phyloP scores from a whole-genome alignment of 2,113 vertebrate species.

The Carollia perspicillata region DNA sequence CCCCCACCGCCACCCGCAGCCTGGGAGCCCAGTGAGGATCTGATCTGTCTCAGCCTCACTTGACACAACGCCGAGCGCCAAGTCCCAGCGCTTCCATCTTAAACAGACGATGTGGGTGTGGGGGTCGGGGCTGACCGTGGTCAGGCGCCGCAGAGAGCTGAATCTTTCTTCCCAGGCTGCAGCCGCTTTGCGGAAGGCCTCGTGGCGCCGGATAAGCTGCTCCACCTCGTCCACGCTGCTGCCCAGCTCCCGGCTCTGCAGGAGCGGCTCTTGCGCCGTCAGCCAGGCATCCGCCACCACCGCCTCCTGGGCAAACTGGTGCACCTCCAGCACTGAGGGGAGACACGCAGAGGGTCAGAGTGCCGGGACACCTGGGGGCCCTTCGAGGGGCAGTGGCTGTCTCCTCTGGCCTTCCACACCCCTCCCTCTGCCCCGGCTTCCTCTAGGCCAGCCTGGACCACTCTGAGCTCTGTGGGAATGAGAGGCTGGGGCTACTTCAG shows the following conservation, averaged over 20 bases:
- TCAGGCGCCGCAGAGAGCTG: conserved; percentile 93
- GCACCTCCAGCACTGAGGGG: conserved; percentile 91
- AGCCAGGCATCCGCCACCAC: conserved; percentile 96
- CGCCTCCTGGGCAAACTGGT: conserved; percentile 96
- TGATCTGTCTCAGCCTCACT: neutral
- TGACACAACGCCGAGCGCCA: neutral
- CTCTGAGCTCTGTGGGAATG: neutral
- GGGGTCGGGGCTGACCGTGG: conserved; percentile 82
- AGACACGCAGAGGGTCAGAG: neutral
- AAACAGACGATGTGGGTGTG: neutral
- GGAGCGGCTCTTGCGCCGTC: conserved; percentile 91
- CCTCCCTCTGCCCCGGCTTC: neutral
- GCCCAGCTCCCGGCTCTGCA: conserved; percentile 92
- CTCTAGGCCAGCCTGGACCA: neutral
- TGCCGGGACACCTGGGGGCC: neutral
- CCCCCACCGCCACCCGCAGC: neutral
- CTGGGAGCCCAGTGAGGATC: neutral
- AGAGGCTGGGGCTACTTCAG: neutral
- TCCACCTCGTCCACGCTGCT: conserved; percentile 95
- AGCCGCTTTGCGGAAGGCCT: conserved; percentile 93
- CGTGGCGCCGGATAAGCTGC: conserved; percentile 94
- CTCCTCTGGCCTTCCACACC: neutral
- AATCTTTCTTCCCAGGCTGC: conserved; percentile 95
- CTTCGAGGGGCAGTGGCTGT: neutral
- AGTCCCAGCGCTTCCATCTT: neutral